Evolutionary conservation across 2,888 invertebrate genomes (phyloP), one percentile per base, ranked within the genome.

Genomic region (Lochmaea capreae): DNA sequence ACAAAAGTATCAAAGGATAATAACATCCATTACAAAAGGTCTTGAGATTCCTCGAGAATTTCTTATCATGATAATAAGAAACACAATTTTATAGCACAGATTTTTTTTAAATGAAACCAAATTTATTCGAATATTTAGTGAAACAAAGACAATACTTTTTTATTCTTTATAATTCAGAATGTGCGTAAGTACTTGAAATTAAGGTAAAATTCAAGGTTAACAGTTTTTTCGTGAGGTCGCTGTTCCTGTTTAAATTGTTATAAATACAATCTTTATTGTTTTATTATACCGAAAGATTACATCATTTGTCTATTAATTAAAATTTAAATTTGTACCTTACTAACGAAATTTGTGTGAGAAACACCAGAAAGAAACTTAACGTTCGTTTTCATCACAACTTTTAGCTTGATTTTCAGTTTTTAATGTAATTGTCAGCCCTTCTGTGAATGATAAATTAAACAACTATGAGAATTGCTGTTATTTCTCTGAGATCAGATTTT

Each of bases 141-240:
- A 43, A 42, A 12, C 12, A 43, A 43, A 43, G 3, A 12, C 10
- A 11, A 43, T 12, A 11, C 43, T 12, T 43, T 43, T 3, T 11
- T 43, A 43, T 43, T 54, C 2, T 16, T 54, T 18, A 54, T 16
- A 18, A 54, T 54, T 54, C 54, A 54, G 16, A 54, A 10, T 59
- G 59, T 59, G 59, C 33, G 33, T n/a, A n/a, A n/a, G n/a, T 59
- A 59, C 59, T 59, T 59, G 59, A 59, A 59, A 59, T 26, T 26
- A 33, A 59, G 26, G 26, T 26, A 59, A 26, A 59, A 59, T 59
- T 26, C 26, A 59, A 59, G 59, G 59, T 59, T 59, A 33, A 59
- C 59, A 14, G 12, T 33, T 26, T 33, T 14, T 33, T 59, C 33
- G 59, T 59, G 33, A 59, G 59, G 59, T 59, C 33, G 33, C 59